Conservation (phyloP, 1,140 invertebrate species). For the Drosophila suzukii region DNA sequence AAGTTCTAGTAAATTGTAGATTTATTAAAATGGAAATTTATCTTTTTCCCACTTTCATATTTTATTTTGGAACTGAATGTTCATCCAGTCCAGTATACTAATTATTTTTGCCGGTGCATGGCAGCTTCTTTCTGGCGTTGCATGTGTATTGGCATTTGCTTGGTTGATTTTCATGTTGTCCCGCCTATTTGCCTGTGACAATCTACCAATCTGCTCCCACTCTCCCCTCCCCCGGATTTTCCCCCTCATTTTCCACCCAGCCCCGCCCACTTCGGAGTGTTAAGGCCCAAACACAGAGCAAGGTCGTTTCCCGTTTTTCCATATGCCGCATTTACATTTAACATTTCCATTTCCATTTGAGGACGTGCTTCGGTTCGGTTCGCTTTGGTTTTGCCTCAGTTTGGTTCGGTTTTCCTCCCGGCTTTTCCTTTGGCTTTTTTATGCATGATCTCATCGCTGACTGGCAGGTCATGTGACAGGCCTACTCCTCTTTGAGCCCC, state of each 20-base stretch:
- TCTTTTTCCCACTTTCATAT: too few species aligned
- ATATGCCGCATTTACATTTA: slow-evolving; percentile 80
- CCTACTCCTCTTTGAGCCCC: slow-evolving; percentile 21
- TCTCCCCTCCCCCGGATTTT: neutral
- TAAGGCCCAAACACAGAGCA: slow-evolving; percentile 80
- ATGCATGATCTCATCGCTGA: slow-evolving; percentile 82
- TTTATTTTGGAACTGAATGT: neutral
- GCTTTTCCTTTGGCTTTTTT: slow-evolving; percentile 70
- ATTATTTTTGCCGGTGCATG: slow-evolving; percentile 7
- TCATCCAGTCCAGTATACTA: too few species aligned
- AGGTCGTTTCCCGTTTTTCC: slow-evolving; percentile 72
- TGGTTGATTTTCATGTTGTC: slow-evolving; percentile 81
- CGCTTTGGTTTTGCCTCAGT: slow-evolving; percentile 22
- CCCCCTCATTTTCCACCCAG: neutral
- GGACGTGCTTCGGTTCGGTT: slow-evolving; percentile 53
- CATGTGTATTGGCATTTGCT: slow-evolving; percentile 82
- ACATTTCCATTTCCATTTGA: slow-evolving; percentile 73
- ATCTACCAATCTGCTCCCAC: slow-evolving; percentile 48
- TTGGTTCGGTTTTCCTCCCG: slow-evolving; percentile 11
- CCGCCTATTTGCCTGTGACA: slow-evolving; percentile 79
- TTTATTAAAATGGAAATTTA: too few species aligned
- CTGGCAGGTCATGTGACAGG: slow-evolving; percentile 64
- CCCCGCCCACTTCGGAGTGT: slow-evolving; percentile 45
- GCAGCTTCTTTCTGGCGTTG: slow-evolving; percentile 39
- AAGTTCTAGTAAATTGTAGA: too few species aligned